Evolutionary conservation across 2,113 vertebrate genomes (phyloP).

Genomic region (Acrocephalus kingi): DNA sequence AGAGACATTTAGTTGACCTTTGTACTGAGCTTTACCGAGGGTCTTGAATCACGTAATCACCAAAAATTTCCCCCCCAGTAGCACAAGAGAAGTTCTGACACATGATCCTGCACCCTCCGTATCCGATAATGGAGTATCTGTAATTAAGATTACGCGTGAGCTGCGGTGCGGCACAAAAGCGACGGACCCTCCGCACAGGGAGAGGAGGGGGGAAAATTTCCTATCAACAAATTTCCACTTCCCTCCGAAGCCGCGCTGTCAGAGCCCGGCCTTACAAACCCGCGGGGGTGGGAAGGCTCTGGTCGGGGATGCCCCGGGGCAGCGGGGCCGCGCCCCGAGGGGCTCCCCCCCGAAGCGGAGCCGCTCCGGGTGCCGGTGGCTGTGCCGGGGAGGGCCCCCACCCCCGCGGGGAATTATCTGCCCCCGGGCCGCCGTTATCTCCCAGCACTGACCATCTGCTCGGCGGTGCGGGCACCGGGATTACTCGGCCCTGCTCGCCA

Average conservation of each 20-base stretch:
- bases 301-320: not conserved
- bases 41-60: not conserved
- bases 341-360: too few species aligned
- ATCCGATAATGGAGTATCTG: not conserved
- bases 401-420: too few species aligned
- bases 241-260: not conserved
- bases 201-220: rapidly evolving
- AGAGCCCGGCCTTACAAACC: not conserved
- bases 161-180: not conserved
- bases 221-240: not conserved
- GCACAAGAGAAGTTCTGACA: not conserved
- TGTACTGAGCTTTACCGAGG: not conserved
- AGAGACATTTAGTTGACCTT: not conserved
- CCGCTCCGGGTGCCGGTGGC: too few species aligned
- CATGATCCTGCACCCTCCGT: not conserved
- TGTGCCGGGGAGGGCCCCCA: too few species aligned
- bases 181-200: rapidly evolving
- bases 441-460: not conserved
- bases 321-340: too few species aligned
- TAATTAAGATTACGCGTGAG: not conserved
- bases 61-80: not conserved
- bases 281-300: not conserved
- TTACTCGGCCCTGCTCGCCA: not conserved
- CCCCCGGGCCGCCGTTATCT: not conserved
- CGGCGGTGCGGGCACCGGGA: not conserved